A percentile compares a stretch with the other conserved stretches of the same genome.
Evolutionary conservation across 2,888 invertebrate species (phyloP).

Genomic region (Hypena proboscidalis): DNA sequence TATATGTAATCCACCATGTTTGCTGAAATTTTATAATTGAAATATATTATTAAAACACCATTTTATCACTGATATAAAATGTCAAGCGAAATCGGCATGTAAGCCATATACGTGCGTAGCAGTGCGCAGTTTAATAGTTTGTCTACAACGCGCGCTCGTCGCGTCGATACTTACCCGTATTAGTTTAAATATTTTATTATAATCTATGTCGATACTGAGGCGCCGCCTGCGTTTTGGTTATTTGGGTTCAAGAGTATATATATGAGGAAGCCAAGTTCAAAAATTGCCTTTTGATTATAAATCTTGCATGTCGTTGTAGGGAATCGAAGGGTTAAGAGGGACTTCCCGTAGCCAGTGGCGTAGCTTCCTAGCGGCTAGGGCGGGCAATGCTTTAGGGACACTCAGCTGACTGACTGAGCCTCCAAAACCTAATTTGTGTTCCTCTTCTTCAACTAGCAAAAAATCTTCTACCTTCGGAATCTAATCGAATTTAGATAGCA

Average conservation of each 20-base stretch:
- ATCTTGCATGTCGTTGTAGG: slow-evolving; percentile 6
- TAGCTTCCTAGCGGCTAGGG: no score
- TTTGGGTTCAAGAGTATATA: slow-evolving; percentile 34
- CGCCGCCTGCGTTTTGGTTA: no score
- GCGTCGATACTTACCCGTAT: slow-evolving; percentile 11
- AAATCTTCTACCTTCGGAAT: no score
- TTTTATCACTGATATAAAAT: slow-evolving; percentile 3
- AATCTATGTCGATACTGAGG: no score
- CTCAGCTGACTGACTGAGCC: no score
- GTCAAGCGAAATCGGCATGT: slow-evolving; percentile 2
- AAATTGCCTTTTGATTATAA: slow-evolving; percentile 20
- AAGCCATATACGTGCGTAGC: background rate
- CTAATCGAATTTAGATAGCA: no score
- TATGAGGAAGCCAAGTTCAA: slow-evolving; percentile 26
- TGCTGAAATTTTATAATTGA: background rate
- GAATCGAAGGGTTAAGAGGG: background rate
- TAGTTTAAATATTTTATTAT: no score
- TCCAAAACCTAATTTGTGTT: no score
- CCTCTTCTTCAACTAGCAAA: no score
- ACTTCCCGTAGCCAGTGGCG: background rate
- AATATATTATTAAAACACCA: slow-evolving; percentile 1
- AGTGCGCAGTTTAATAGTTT: background rate
- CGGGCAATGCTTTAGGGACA: no score
- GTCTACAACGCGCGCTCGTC: slow-evolving; percentile 4
- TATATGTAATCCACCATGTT: background rate